These are phyloP conservation scores for Columba livia DNA, from an alignment of 2,113 vertebrate species.

Conservation along the genomic window DNA sequence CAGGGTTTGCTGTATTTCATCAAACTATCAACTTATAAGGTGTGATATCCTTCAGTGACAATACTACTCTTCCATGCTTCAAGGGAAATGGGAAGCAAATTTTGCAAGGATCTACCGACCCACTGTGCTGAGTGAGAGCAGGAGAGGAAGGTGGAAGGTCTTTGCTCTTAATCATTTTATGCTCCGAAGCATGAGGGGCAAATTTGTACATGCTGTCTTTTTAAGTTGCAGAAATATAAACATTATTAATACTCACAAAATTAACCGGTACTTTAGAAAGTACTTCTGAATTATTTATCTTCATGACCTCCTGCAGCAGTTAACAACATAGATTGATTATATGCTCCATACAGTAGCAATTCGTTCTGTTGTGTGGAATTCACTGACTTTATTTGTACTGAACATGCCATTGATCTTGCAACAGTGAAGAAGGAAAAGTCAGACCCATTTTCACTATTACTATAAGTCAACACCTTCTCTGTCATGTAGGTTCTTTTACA, in stretches of 20 bases:
- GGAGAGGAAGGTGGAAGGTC: not conserved
- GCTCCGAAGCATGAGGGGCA: not conserved
- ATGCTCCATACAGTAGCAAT: not conserved
- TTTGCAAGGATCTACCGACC: not conserved
- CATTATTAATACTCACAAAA: conserved; percentile 26
- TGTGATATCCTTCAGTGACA: not conserved
- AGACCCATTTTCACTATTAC: not conserved
- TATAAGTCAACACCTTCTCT: not conserved
- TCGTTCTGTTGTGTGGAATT: not conserved
- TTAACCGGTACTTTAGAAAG: not conserved
- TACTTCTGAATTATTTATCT: conserved; percentile 27
- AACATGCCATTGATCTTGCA: not conserved
- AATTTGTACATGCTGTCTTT: not conserved
- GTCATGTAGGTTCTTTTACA: not conserved
- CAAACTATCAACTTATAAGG: not conserved
- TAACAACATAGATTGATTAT: not conserved
- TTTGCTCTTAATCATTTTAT: not conserved
- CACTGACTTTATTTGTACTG: not conserved
- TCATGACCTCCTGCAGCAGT: not conserved
- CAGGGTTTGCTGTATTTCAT: not conserved
- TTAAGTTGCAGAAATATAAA: not conserved
- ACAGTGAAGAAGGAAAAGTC: not conserved
- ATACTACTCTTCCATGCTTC: not conserved
- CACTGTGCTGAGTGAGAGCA: not conserved
- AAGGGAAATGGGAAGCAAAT: not conserved